phyloP scores from a whole-genome alignment of 2,888 invertebrate species.

The Altica lythri region DNA sequence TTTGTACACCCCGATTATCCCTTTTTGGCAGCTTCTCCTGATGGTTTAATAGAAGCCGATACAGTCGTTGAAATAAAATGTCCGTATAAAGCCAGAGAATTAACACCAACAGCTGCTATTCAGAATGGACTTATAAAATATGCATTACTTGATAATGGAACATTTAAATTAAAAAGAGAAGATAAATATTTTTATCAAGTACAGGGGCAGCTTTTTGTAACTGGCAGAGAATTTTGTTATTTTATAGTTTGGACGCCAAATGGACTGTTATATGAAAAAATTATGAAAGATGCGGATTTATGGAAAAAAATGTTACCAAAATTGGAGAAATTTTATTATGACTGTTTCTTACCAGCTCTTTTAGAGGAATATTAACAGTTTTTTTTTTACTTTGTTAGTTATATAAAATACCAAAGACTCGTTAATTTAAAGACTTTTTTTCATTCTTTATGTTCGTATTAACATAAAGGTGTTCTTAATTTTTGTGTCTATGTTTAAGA shows the following conservation, averaged over 20 bases:
- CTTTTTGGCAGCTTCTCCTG: constrained; percentile 43
- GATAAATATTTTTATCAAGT: constrained; percentile 45
- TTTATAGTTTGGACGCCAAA: constrained; percentile 43
- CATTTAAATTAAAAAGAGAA: constrained; percentile 34
- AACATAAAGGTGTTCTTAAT: too few relatives aligned
- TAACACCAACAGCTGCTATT: constrained; percentile 38
- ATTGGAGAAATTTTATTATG: constrained; percentile 42
- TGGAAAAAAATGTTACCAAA: constrained; percentile 44
- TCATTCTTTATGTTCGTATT: too few relatives aligned
- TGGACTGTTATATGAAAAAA: constrained; percentile 39
- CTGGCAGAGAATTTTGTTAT: constrained; percentile 39
- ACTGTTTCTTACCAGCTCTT: constrained; percentile 39
- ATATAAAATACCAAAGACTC: too few relatives aligned
- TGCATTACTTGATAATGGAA: constrained; percentile 33
- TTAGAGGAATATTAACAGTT: constrained; percentile 27
- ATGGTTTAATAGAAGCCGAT: constrained; percentile 39
- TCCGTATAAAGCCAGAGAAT: constrained; percentile 41
- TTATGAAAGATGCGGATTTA: constrained; percentile 35
- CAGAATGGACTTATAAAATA: constrained; percentile 35
- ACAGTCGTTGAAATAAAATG: constrained; percentile 45
- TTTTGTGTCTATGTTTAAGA: too few relatives aligned
- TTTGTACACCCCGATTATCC: constrained; percentile 39
- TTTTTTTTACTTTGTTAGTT: background rate
- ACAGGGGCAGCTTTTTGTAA: constrained; percentile 43
- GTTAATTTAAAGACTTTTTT: too few relatives aligned